Base-by-base conservation (phyloP, 92 coral and sea anemone genomes). In the Virgularia gustaviana region DNA sequence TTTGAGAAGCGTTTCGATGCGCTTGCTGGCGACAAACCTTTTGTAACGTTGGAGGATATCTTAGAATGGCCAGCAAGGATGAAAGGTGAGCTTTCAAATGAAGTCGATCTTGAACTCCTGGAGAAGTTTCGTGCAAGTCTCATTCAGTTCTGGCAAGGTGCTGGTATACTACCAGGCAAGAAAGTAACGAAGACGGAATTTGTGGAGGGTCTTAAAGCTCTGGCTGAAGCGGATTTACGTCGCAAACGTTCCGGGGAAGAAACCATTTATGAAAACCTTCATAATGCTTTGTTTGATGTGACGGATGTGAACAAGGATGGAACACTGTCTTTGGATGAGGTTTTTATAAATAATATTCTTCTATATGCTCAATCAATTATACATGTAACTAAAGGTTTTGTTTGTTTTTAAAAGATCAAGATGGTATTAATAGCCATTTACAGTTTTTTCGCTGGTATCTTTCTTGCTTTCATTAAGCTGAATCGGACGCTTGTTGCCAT, bases 261-360 rank as follows among this genome's bases (percentile, higher is more conserved):
- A 20, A 77, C 89, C 1, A 62, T 81, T 9, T 80, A 76, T 57
- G 75, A 65, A 30, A 65, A 47, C 31, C 19, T 67, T 6, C 81
- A 71, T 55, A 82, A 85, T 66, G 86, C 89, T 13, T 85, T 85
- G 65, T 85, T 85, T 36, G 87, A 81, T 44, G 70, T 85, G 31
- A 71, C 72, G 81, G 89, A 85, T 39, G 51, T 62, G 24, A 71
- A 85, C 70, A 71, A 81, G 45, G 86, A 81, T 43, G 87, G 83
- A 23, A 61, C 79, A 8, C 79, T 85, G 28, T 35, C 89, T 3
- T 77, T 76, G 9, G 76, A 77, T 8, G 89, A 85, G 56, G 57
- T 81, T n/a, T n/a, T n/a, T n/a, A n/a, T n/a, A n/a, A n/a, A n/a
- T n/a, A n/a, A n/a, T n/a, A n/a, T n/a, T n/a, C n/a, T n/a, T n/a